These are phyloP conservation scores for Scotopteryx bipunctaria DNA, from an alignment of 2,888 invertebrate genomes.

Conservation along the genomic window DNA sequence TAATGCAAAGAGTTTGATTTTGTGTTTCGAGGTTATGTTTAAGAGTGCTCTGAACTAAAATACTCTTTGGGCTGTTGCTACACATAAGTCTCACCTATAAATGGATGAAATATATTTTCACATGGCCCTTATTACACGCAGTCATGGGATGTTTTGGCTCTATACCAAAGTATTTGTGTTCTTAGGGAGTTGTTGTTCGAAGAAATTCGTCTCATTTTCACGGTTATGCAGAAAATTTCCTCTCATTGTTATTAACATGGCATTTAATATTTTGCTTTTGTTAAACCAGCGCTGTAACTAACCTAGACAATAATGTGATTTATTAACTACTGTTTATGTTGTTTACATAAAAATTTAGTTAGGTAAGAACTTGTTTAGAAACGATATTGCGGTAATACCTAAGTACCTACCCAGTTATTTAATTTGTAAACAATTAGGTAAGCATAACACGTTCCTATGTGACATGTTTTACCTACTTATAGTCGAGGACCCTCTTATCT, in stretches of 20 bases:
- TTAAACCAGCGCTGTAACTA: conserved; percentile 10
- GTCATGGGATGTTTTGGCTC: conserved; percentile 51
- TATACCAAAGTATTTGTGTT: conserved; percentile 49
- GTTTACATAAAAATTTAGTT: not conserved
- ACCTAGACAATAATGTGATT: conserved; percentile 19
- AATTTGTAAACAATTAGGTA: no score
- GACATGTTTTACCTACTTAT: conserved; percentile 7
- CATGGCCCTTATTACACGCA: conserved; percentile 47
- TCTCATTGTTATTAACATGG: conserved; percentile 8
- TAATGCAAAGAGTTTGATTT: conserved; percentile 44
- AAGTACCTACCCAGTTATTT: not conserved
- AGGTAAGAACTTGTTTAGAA: no score
- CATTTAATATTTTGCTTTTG: no score
- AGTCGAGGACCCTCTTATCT: conserved; percentile 1
- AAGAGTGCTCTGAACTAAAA: conserved; percentile 51
- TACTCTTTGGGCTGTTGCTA: conserved; percentile 38
- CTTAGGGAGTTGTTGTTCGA: conserved; percentile 26
- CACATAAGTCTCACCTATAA: conserved; percentile 38
- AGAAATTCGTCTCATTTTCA: conserved; percentile 28
- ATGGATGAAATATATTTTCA: conserved; percentile 43
- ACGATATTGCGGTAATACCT: no score
- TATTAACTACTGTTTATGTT: not conserved
- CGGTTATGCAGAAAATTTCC: conserved; percentile 19
- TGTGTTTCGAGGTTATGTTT: conserved; percentile 77
- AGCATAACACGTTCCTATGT: no score